phyloP scores from a whole-genome alignment of 1,140 invertebrate genomes.

The Charaxes varanes region DNA sequence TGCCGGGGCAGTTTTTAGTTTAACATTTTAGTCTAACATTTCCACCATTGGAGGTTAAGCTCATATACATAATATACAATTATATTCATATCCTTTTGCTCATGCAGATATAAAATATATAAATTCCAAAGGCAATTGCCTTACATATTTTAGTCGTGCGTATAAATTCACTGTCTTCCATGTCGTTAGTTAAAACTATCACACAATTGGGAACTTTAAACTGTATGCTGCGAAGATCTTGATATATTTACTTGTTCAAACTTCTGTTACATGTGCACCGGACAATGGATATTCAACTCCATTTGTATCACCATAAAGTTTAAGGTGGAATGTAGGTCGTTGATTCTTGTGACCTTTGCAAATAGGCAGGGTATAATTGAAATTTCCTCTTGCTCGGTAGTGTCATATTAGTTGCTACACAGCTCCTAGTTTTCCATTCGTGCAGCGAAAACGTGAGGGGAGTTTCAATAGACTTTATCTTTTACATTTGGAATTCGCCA shows the following conservation, averaged over 20 bases:
- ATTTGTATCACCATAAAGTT: background rate
- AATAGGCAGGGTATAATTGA: background rate
- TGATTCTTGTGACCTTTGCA: background rate
- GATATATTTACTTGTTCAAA: constrained; percentile 3
- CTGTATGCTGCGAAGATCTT: background rate
- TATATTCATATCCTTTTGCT: too few relatives aligned
- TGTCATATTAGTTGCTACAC: constrained; percentile 1
- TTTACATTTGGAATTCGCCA: background rate
- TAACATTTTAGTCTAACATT: too few relatives aligned
- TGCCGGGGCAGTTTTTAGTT: too few relatives aligned
- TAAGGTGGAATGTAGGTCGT: background rate
- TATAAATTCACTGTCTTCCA: background rate
- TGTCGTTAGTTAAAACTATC: background rate
- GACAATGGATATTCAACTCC: background rate
- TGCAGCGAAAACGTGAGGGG: background rate
- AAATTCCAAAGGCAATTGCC: too few relatives aligned
- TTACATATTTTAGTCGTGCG: background rate
- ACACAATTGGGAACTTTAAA: background rate
- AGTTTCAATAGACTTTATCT: constrained; percentile 3
- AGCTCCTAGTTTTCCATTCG: constrained; percentile 3
- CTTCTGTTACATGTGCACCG: background rate
- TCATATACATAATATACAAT: too few relatives aligned
- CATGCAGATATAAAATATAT: too few relatives aligned
- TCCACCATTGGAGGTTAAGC: too few relatives aligned
- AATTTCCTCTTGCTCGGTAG: constrained; percentile 3